Base-by-base conservation (phyloP, 2,113 vertebrate genomes). In the Protobothrops mucrosquamatus region DNA sequence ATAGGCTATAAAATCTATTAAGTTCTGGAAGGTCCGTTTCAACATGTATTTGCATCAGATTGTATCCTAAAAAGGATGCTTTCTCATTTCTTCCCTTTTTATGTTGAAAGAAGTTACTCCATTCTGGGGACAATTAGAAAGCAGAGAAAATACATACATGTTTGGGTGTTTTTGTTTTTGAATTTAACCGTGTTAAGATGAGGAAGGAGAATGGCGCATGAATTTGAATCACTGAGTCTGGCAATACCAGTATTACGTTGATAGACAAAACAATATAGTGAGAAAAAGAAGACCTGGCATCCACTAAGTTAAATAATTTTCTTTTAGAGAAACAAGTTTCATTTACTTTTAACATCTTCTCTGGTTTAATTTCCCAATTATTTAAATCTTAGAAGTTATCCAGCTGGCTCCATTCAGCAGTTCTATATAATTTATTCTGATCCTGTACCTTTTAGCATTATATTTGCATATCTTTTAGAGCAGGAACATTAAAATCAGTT, bases 401-500 rank as follows among this genome's bases (percentile, higher is more conserved):
- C 20, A 89, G 1, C 81, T 23, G 59, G 8, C 8, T 91, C 10
- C 14, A 86, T 5, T 88, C 59, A 81, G 9, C 24, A 69, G 3
- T 93, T 64, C 93, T 51, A 34, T 87, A 24, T 20, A 2, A 6
- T 92, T 51, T 24, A 54, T 88, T 24, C 39, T 86, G n/a, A 88
- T 92, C 23, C 12, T 54, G 2, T 91, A 51, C 46, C 85, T 39
- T 43, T 92, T 0, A 0, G 8, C 88, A 57, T 22, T 14, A 24
- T 89, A 93, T 91, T 89, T 93, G 39, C 94, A 92, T 89, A 54
- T 52, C 24, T 95, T 69, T 93, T 55, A 94, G 46, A 93, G 46
- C 91, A 85, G 91, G 26, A 89, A 29, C 59, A 85, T 92, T 90
- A 92, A 87, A 94, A 95, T 96, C 93, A 93, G 12, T 93, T 91